Evolutionary conservation across 2,888 invertebrate species (phyloP).

Genomic region (Amaurobius ferox): DNA sequence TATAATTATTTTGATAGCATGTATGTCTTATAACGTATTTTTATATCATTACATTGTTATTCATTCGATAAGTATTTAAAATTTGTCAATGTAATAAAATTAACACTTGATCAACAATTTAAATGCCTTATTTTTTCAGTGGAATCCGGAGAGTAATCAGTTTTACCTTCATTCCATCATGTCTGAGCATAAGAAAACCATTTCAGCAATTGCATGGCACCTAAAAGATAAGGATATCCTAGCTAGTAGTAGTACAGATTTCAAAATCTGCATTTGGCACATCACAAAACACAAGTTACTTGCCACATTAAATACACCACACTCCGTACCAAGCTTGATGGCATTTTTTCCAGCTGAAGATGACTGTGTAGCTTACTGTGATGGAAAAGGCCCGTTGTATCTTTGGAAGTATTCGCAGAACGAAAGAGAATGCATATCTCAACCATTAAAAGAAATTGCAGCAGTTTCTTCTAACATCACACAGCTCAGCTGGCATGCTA

Average conservation of each 20-base stretch:
- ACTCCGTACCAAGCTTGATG: slow-evolving; percentile 75
- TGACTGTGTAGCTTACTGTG: slow-evolving; percentile 75
- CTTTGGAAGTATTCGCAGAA: slow-evolving; percentile 76
- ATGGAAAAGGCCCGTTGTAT: slow-evolving; percentile 76
- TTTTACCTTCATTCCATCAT: slow-evolving; percentile 78
- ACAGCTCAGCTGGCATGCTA: slow-evolving; percentile 76
- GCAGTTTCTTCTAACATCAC: slow-evolving; percentile 72
- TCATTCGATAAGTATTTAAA: too few species aligned
- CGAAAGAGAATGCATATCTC: slow-evolving; percentile 63
- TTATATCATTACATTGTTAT: too few species aligned
- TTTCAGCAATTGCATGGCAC: slow-evolving; percentile 78
- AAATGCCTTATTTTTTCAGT: slow-evolving; percentile 75
- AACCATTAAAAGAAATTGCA: slow-evolving; percentile 72
- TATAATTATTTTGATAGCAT: too few species aligned
- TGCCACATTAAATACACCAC: slow-evolving; percentile 75
- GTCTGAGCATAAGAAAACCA: slow-evolving; percentile 78
- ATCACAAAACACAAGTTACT: slow-evolving; percentile 76
- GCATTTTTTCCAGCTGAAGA: slow-evolving; percentile 77
- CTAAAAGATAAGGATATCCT: slow-evolving; percentile 77
- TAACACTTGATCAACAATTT: too few species aligned
- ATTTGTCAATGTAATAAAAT: too few species aligned
- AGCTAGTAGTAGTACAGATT: slow-evolving; percentile 77
- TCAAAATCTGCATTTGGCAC: slow-evolving; percentile 77
- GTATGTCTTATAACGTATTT: too few species aligned
- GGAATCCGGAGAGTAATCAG: slow-evolving; percentile 77